phyloP scores from a whole-genome alignment of 2,888 invertebrate species.

The Fabriciana adippe region DNA sequence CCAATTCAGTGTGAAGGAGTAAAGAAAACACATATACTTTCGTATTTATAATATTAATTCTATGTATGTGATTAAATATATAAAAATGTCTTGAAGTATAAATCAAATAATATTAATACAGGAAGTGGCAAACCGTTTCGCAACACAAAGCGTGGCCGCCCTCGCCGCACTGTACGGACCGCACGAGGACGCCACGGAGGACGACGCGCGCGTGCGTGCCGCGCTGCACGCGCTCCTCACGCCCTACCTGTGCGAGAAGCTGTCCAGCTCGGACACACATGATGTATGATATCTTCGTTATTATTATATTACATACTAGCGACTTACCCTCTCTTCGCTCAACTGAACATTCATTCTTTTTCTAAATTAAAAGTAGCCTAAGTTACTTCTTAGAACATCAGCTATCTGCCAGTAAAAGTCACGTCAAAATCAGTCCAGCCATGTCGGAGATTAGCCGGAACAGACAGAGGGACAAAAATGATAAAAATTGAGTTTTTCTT shows the following conservation, averaged over 20 bases:
- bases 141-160: slow-evolving; percentile 92
- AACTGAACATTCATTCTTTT: too few relatives aligned
- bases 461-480: too few relatives aligned
- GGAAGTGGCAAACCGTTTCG: slow-evolving; percentile 96
- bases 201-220: slow-evolving; percentile 79
- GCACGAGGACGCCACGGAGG: slow-evolving; percentile 78
- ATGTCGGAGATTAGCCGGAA: too few relatives aligned
- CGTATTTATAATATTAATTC: not conserved
- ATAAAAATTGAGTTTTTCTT: too few relatives aligned
- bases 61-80: not conserved
- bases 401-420: too few relatives aligned
- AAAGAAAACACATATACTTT: not conserved
- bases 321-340: too few relatives aligned
- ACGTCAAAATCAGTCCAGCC: too few relatives aligned
- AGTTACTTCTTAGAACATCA: too few relatives aligned
- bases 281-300: slow-evolving; percentile 79
- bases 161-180: slow-evolving; percentile 90
- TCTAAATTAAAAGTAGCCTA: too few relatives aligned
- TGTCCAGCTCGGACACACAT: slow-evolving; percentile 87
- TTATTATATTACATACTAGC: not conserved
- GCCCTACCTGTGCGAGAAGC: slow-evolving; percentile 90
- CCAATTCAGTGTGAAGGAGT: too few relatives aligned
- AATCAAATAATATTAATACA: slow-evolving; percentile 62
- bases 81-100: not conserved
- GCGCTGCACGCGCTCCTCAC: slow-evolving; percentile 88